Evolutionary conservation across 2,888 invertebrate genomes (phyloP), one percentile per base, ranked within the genome.

Genomic region (Drosophila meridionalis): DNA sequence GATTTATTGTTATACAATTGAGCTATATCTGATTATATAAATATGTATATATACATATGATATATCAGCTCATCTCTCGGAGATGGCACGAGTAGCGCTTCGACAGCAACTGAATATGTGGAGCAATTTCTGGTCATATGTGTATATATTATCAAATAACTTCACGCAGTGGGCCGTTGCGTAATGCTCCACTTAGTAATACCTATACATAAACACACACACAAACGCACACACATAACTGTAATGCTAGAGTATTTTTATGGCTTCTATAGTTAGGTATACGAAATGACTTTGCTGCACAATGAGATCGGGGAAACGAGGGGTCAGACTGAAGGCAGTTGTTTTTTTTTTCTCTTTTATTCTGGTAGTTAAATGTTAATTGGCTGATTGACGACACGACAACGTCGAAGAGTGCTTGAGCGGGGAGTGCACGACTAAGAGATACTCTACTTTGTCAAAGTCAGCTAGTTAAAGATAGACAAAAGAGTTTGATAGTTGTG

Each of bases 331-430:
- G 56, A 52, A 72, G 12, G 48, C 42, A 36, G 60, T 40, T 34
- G 20, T 4, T 34, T 32, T 50, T 8, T 50, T 32, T 50, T 61
- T 56, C 14, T 30, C 48, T 48, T 62, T 50, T 80, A 36, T 76
- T 65, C 61, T 69, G 67, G 60, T 72, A 78, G 82, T 84, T 68
- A 67, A 82, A 79, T 79, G 89, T 87, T 89, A 84, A 84, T 84
- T 84, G 84, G 71, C 68, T 74, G 72, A 70, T 75, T 80, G 83
- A 70, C 74, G 40, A 53, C 28, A 56, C 63, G 64, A 68, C 62
- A 59, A 61, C 11, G 30, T 26, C 55, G 3, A 43, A 28, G 26
- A 30, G 6, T 40, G n/a, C 30, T 7, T 32, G 0, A 8, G 14
- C 7, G 42, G 56, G 56, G 30, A 6, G 6, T 30, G 11, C 3